Percentiles rank a stretch among this genome's conserved stretches.
phyloP scores from a whole-genome alignment of 2,888 invertebrate genomes.

The Neelides folsomi region DNA sequence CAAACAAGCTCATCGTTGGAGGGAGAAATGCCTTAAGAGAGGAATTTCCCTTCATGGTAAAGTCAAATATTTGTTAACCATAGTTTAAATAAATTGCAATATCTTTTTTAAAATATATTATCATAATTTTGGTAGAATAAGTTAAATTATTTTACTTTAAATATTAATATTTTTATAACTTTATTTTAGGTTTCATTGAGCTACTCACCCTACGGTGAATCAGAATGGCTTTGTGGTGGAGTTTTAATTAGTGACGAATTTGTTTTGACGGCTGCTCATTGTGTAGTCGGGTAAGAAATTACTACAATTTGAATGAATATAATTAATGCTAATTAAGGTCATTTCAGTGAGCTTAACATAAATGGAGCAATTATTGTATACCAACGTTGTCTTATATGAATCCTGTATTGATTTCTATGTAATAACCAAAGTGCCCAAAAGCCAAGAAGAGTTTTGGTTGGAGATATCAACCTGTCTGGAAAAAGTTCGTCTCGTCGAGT shows the following conservation, averaged over 20 bases:
- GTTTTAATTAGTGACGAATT: constrained; percentile 14
- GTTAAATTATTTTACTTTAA: too few relatives aligned
- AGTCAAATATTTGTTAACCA: neutral
- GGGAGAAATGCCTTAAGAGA: constrained; percentile 15
- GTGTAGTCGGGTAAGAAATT: neutral
- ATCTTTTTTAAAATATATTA: too few relatives aligned
- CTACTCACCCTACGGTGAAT: constrained; percentile 7
- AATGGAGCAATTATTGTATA: too few relatives aligned
- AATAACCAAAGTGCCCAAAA: too few relatives aligned
- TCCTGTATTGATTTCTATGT: too few relatives aligned
- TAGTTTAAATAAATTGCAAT: too few relatives aligned
- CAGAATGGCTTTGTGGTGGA: constrained; percentile 22
- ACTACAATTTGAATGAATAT: neutral
- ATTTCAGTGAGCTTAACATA: neutral
- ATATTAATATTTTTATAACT: too few relatives aligned
- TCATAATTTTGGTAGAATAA: too few relatives aligned
- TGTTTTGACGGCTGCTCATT: constrained; percentile 18
- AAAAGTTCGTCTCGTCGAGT: constrained; percentile 7
- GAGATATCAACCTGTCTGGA: constrained; percentile 15
- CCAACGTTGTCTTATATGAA: too few relatives aligned
- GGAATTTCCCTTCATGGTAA: constrained; percentile 21
- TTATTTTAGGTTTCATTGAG: constrained; percentile 16
- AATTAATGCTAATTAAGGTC: constrained; percentile 1
- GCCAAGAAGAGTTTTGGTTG: constrained; percentile 10
- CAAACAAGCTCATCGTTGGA: constrained; percentile 13